These are phyloP conservation scores for Lycaon pictus DNA, from an alignment of 2,113 vertebrate genomes.

Conservation along the genomic window DNA sequence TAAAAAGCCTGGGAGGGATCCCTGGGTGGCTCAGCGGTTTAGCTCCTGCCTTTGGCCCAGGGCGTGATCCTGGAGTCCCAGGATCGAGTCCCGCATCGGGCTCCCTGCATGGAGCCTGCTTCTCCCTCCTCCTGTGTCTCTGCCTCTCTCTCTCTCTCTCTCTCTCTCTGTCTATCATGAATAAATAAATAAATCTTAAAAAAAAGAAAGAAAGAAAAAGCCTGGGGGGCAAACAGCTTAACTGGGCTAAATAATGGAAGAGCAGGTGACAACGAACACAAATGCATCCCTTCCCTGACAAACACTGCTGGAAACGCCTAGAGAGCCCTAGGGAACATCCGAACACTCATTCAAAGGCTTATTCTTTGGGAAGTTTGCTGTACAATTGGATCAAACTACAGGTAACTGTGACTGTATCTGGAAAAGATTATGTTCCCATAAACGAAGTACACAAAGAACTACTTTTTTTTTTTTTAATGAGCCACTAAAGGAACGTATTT, in stretches of 20 bases:
- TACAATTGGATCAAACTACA: fast-evolving
- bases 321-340: neutral
- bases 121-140: too few species aligned
- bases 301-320: neutral
- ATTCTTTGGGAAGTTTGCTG: neutral
- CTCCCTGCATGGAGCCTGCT: too few species aligned
- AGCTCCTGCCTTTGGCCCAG: too few species aligned
- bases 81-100: too few species aligned
- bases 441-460: neutral
- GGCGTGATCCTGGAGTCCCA: too few species aligned
- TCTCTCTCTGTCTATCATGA: too few species aligned
- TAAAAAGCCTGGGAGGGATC: neutral
- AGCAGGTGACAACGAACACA: neutral
- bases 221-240: neutral
- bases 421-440: neutral
- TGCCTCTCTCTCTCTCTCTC: too few species aligned
- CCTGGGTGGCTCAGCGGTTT: too few species aligned
- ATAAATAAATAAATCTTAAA: too few species aligned
- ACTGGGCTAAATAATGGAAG: neutral
- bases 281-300: neutral
- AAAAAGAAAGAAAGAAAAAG: too few species aligned
- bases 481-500: neutral
- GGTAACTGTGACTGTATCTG: neutral
- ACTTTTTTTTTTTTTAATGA: neutral
- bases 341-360: neutral